Conservation (phyloP, 2,888 invertebrate species). For the Bellardia pandia region DNA sequence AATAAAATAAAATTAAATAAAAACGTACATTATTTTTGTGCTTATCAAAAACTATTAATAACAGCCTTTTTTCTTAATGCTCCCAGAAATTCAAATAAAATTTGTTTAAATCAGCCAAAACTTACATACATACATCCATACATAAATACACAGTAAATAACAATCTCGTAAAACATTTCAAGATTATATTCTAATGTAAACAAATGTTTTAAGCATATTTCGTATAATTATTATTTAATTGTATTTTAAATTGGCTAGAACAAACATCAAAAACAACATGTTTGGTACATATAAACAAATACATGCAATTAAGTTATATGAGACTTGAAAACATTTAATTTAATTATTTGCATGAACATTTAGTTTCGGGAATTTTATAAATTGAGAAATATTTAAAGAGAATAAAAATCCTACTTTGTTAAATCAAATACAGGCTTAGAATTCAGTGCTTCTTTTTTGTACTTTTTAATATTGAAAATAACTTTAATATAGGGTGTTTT, state of each 20-base stretch:
- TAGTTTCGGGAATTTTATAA: no score
- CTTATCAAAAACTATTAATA: slow-evolving; percentile 32
- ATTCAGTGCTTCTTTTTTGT: no score
- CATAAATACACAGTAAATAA: no score
- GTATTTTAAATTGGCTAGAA: background rate
- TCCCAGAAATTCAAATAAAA: no score
- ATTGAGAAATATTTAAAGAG: no score
- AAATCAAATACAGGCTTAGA: no score
- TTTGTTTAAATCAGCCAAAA: no score
- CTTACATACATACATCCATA: no score
- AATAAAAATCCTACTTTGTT: no score
- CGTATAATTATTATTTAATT: background rate
- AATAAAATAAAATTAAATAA: background rate
- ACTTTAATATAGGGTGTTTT: no score
- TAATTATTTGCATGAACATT: background rate
- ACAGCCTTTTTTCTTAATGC: background rate
- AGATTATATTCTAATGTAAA: background rate
- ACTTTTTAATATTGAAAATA: no score
- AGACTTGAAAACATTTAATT: background rate
- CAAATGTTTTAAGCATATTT: background rate
- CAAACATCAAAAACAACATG: background rate
- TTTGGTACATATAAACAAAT: background rate
- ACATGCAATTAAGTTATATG: background rate
- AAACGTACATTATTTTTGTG: background rate
- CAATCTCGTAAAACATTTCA: background rate